phyloP scores from a whole-genome alignment of 2,888 invertebrate genomes.

The Lasioglossum vierecki region DNA sequence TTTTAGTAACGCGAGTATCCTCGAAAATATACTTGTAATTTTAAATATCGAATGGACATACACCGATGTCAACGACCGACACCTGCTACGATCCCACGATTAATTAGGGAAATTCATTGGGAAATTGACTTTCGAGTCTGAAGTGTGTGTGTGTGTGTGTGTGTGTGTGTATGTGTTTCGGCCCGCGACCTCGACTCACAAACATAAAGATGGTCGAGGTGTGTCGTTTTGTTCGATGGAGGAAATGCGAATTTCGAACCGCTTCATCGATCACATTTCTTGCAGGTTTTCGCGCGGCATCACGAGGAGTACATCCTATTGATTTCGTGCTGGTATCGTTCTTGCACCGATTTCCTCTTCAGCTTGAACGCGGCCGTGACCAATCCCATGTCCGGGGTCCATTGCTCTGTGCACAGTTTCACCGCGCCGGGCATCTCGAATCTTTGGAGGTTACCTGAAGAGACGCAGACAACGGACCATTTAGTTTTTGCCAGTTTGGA shows the following conservation, averaged over 20 bases:
- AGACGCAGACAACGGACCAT: neutral
- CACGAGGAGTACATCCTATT: conserved; percentile 97
- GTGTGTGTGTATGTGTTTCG: conserved; percentile 7
- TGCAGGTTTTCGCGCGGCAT: conserved; percentile 80
- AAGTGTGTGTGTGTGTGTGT: conserved; percentile 5
- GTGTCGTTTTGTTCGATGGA: conserved; percentile 44
- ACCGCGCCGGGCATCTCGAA: conserved; percentile 97
- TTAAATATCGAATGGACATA: conserved; percentile 19
- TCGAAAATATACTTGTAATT: conserved; percentile 24
- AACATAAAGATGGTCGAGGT: conserved; percentile 44
- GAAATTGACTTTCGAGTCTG: conserved; percentile 32
- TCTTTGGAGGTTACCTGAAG: conserved; percentile 93
- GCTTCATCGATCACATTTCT: conserved; percentile 57
- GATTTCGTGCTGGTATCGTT: conserved; percentile 96
- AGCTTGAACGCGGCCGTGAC: conserved; percentile 99
- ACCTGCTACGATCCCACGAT: neutral
- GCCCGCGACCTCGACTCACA: conserved; percentile 28
- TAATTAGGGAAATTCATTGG: neutral
- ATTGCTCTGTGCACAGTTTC: conserved; percentile 94
- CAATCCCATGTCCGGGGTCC: conserved; percentile 98
- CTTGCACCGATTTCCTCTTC: conserved; percentile 98
- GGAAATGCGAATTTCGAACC: conserved; percentile 40
- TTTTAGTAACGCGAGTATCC: conserved; percentile 20
- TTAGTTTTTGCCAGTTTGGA: neutral
- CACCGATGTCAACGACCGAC: conserved; percentile 2